These are phyloP conservation scores for Agonum fuliginosum DNA, from an alignment of 2,888 invertebrate species.

Conservation along the genomic window DNA sequence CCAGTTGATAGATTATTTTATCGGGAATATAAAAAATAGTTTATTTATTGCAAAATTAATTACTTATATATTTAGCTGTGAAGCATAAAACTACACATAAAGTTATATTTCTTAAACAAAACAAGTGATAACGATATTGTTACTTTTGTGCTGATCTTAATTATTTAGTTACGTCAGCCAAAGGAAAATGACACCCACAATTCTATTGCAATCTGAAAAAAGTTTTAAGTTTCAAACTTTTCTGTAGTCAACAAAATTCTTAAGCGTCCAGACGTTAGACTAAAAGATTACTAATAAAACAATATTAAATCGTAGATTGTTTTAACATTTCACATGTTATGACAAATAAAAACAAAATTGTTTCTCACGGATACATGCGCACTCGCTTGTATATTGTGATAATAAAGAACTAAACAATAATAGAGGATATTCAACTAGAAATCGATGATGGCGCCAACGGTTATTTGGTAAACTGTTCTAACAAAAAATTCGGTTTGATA, in stretches of 20 bases:
- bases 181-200: background rate
- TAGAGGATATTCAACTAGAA: no score
- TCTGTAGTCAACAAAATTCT: background rate
- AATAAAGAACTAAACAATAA: no score
- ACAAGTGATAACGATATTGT: background rate
- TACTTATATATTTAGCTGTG: background rate
- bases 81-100: background rate
- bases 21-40: background rate
- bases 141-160: background rate
- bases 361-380: no score
- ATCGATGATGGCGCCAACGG: no score
- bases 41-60: background rate
- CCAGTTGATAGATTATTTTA: background rate
- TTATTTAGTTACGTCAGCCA: background rate
- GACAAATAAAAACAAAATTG: no score
- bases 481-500: no score
- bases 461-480: no score
- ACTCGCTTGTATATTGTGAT: no score
- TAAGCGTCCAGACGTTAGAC: no score
- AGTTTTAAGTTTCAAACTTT: background rate
- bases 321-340: no score
- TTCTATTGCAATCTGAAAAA: background rate
- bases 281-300: no score
- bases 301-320: no score
- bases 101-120: background rate